Percentiles rank a stretch among this genome's conserved stretches.
phyloP scores from a whole-genome alignment of 2,888 invertebrate genomes.

The Oxytorus armatus region DNA sequence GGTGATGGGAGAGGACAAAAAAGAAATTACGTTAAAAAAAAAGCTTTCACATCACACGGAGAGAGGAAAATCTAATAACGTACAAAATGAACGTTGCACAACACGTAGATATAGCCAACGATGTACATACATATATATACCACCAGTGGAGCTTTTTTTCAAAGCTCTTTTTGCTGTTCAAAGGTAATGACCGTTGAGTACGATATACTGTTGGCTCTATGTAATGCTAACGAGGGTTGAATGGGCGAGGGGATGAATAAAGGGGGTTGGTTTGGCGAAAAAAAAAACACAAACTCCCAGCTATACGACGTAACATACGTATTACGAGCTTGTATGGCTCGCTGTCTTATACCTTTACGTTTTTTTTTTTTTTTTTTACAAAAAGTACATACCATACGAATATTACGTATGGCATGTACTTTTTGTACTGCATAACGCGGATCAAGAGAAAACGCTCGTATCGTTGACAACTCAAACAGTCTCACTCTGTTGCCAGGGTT shows the following conservation, averaged over 20 bases:
- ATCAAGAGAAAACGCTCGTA: slow-evolving; percentile 19
- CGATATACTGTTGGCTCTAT: slow-evolving; percentile 22
- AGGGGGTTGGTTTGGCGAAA: slow-evolving; percentile 22
- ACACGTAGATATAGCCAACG: background rate
- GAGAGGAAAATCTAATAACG: slow-evolving; percentile 30
- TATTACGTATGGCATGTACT: background rate
- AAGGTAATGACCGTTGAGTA: slow-evolving; percentile 52
- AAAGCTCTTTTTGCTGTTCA: slow-evolving; percentile 45
- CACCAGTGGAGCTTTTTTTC: slow-evolving; percentile 7
- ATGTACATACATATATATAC: slow-evolving; percentile 3
- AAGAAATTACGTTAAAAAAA: slow-evolving; percentile 7
- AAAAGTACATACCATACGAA: background rate
- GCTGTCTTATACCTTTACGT: slow-evolving; percentile 3
- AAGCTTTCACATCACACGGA: slow-evolving; percentile 15
- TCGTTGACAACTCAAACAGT: slow-evolving; percentile 28
- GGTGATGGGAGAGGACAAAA: background rate
- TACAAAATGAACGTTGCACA: slow-evolving; percentile 26
- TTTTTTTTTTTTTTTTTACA: slow-evolving; percentile 3
- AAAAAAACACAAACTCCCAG: slow-evolving; percentile 13
- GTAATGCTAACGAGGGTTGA: slow-evolving; percentile 37
- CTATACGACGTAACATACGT: slow-evolving; percentile 21
- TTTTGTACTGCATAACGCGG: slow-evolving; percentile 6
- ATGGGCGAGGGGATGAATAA: slow-evolving; percentile 2
- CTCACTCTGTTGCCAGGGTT: slow-evolving; percentile 11
- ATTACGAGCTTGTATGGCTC: slow-evolving; percentile 28